phyloP scores from a whole-genome alignment of 1,140 invertebrate species.

The Drosophila ficusphila region DNA sequence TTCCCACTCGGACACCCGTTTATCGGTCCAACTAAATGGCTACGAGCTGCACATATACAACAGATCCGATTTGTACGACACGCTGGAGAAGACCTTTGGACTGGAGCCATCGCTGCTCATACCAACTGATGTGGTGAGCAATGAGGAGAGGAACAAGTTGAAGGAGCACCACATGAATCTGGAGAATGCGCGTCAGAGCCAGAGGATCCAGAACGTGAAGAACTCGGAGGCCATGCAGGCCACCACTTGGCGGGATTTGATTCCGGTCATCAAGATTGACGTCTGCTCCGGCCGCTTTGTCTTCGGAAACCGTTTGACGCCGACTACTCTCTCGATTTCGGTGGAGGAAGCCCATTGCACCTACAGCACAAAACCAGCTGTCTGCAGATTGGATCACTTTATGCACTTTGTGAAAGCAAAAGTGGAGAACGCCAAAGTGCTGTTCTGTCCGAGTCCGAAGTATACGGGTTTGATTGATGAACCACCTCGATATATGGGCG shows the following conservation, averaged over 20 bases:
- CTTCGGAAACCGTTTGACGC: constrained; percentile 98
- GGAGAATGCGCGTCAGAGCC: constrained; percentile 87
- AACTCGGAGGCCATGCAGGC: constrained; percentile 91
- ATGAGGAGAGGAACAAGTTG: constrained; percentile 76
- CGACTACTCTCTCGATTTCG: constrained; percentile 95
- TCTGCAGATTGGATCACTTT: constrained; percentile 95
- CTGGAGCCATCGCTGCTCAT: constrained; percentile 91
- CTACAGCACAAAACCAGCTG: constrained; percentile 97
- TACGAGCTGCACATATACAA: constrained; percentile 99
- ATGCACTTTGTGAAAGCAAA: constrained; percentile 98
- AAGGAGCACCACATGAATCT: constrained; percentile 87
- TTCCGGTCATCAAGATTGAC: constrained; percentile 98
- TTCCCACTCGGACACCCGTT: constrained; percentile 96
- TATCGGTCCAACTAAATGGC: constrained; percentile 97
- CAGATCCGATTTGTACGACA: constrained; percentile 93
- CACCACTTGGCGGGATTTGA: constrained; percentile 96
- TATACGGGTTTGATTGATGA: constrained; percentile 97
- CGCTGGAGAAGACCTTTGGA: constrained; percentile 95
- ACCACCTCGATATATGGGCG: constrained; percentile 95
- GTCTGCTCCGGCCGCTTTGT: constrained; percentile 95
- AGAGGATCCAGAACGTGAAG: constrained; percentile 85
- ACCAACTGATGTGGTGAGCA: constrained; percentile 69
- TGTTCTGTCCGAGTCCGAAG: constrained; percentile 96
- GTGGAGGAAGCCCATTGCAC: constrained; percentile 97
- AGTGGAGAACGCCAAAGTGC: constrained; percentile 97